Conservation (phyloP, 2,113 vertebrate species). For the Pygathrix nemaeus region DNA sequence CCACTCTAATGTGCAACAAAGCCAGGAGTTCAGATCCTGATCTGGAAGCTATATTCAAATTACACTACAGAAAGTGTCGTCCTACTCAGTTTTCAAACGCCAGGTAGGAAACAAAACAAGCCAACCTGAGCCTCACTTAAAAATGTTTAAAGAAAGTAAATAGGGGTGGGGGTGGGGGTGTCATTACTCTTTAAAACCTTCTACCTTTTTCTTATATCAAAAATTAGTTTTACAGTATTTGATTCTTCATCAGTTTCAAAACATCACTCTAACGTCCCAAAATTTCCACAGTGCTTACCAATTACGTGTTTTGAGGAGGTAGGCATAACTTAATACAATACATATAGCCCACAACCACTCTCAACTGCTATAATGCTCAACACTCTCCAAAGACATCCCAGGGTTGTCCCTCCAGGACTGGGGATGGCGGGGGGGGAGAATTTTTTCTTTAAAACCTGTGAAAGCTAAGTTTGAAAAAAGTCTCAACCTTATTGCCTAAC, state of each 20-base stretch:
- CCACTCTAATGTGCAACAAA: neutral
- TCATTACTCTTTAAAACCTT: neutral
- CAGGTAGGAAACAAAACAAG: neutral
- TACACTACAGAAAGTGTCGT: neutral
- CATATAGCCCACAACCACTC: rapidly evolving
- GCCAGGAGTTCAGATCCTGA: neutral
- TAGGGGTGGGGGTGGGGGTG: too few relatives aligned
- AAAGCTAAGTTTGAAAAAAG: neutral
- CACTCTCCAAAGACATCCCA: neutral
- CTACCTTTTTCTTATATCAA: neutral
- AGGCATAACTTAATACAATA: neutral
- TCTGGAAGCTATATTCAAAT: neutral
- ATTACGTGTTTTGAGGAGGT: neutral
- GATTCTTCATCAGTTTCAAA: neutral
- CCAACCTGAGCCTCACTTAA: neutral
- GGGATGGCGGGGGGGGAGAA: neutral
- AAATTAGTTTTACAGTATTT: neutral
- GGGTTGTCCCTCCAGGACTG: neutral
- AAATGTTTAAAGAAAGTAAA: neutral
- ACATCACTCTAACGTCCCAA: neutral
- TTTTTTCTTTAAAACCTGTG: neutral
- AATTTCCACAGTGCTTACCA: neutral
- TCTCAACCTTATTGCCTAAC: neutral
- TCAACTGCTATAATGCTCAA: neutral
- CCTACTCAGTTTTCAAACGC: neutral